Conservation (phyloP, 2,888 invertebrate species). For the Heliothis peltigera region DNA sequence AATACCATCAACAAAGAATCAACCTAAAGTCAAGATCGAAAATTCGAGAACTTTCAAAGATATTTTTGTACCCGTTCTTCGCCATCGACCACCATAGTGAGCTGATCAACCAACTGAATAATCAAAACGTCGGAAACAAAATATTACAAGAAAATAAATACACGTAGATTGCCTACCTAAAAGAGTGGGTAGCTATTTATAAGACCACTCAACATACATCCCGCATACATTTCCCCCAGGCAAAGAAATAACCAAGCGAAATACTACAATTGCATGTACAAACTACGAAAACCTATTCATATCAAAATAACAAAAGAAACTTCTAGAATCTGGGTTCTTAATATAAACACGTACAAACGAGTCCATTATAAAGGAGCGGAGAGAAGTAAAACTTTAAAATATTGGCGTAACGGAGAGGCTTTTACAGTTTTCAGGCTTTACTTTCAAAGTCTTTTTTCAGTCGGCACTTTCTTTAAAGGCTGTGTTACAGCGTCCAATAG, state of each 20-base stretch:
- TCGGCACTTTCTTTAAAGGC: slow-evolving; percentile 72
- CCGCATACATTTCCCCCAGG: slow-evolving; percentile 2
- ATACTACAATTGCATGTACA: slow-evolving; percentile 19
- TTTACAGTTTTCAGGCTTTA: slow-evolving; percentile 65
- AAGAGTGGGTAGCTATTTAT: neutral
- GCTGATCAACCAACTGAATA: too few species aligned
- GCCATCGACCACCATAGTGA: too few species aligned
- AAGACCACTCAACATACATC: neutral
- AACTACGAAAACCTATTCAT: slow-evolving; percentile 36
- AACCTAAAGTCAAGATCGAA: too few species aligned
- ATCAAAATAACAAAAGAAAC: slow-evolving; percentile 21
- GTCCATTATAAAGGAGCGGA: slow-evolving; percentile 11
- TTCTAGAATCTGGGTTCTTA: slow-evolving; percentile 11
- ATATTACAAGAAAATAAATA: too few species aligned
- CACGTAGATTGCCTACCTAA: too few species aligned
- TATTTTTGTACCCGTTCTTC: too few species aligned
- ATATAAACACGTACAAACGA: slow-evolving; percentile 19
- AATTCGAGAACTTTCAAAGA: too few species aligned
- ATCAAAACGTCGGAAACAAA: too few species aligned
- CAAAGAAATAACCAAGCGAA: slow-evolving; percentile 19
- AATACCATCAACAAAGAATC: too few species aligned
- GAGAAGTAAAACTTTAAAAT: slow-evolving; percentile 53
- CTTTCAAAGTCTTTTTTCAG: slow-evolving; percentile 66
- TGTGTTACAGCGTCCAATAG: slow-evolving; percentile 66
- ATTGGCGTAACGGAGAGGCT: slow-evolving; percentile 60